Percentiles rank a stretch among this genome's conserved stretches.
Conservation (phyloP, 2,113 vertebrate genomes). For the Archilochus colubris region DNA sequence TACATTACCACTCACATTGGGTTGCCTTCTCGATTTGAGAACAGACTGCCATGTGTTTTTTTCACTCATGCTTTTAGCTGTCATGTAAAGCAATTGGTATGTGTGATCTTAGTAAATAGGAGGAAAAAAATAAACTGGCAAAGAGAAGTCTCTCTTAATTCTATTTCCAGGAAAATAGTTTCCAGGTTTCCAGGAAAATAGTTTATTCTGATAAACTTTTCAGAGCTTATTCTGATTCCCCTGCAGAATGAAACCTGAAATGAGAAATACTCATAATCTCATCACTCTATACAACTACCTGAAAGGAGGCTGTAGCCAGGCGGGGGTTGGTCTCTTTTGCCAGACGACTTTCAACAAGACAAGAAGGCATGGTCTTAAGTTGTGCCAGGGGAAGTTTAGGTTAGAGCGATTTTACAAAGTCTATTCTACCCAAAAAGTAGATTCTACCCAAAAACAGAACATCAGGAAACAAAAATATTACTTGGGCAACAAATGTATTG, state of each 20-base stretch:
- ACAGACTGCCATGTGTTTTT: neutral
- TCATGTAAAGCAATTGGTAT: neutral
- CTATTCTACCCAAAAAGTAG: too few relatives aligned
- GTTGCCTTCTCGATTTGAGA: neutral
- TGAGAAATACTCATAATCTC: neutral
- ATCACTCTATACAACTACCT: too few relatives aligned
- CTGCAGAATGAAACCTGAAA: neutral
- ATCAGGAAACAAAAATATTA: too few relatives aligned
- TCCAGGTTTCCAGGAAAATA: neutral
- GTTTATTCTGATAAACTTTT: neutral
- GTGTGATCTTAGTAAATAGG: neutral
- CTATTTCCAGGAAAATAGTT: neutral
- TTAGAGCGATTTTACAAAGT: too few relatives aligned
- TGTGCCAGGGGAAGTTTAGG: too few relatives aligned
- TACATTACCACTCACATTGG: neutral
- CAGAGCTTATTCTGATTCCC: neutral
- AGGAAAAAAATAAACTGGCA: neutral
- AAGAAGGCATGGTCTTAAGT: too few relatives aligned
- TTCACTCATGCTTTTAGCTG: rapidly evolving
- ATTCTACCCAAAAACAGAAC: too few relatives aligned
- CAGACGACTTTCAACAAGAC: too few relatives aligned
- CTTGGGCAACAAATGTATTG: too few relatives aligned
- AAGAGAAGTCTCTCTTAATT: neutral
- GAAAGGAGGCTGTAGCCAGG: too few relatives aligned
- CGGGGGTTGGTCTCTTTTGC: too few relatives aligned